A percentile compares a stretch with the other conserved stretches of the same genome.
These are phyloP conservation scores for Eucidaris tribuloides DNA, from an alignment of 35 echinoderm and acorn worm genomes.

Conservation along the genomic window DNA sequence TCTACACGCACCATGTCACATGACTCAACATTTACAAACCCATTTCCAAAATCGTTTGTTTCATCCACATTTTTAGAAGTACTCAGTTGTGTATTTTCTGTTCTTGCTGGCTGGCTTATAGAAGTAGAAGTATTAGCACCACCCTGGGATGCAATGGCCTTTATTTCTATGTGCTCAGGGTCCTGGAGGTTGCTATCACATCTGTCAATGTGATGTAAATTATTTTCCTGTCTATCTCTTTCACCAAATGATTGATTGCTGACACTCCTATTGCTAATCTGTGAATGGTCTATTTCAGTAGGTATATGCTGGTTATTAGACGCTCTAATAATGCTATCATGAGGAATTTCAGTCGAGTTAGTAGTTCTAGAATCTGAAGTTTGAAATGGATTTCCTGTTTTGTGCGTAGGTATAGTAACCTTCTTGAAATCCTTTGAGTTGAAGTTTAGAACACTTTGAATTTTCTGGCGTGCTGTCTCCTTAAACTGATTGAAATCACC, in stretches of 20 bases:
- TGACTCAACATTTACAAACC: neutral
- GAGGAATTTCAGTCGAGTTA: too few relatives aligned
- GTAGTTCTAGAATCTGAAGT: neutral
- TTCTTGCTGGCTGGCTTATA: neutral
- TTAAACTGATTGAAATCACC: slow-evolving; percentile 67
- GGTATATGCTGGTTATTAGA: neutral
- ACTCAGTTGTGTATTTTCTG: neutral
- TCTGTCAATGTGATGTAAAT: too few relatives aligned
- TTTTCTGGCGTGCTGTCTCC: slow-evolving; percentile 31
- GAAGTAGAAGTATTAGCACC: too few relatives aligned
- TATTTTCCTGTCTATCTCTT: too few relatives aligned
- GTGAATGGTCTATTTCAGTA: neutral
- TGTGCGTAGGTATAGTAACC: neutral
- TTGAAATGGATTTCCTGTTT: neutral
- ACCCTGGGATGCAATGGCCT: too few relatives aligned
- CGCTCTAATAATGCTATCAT: neutral
- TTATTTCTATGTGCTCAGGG: too few relatives aligned
- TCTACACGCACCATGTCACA: neutral
- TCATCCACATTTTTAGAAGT: neutral
- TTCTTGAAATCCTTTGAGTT: neutral
- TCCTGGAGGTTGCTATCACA: too few relatives aligned
- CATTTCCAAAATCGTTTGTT: neutral
- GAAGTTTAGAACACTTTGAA: slow-evolving; percentile 24
- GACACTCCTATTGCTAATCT: neutral
- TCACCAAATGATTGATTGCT: too few relatives aligned